Base-by-base conservation (phyloP, 2,113 vertebrate genomes). In the Ochotona curzoniae region DNA sequence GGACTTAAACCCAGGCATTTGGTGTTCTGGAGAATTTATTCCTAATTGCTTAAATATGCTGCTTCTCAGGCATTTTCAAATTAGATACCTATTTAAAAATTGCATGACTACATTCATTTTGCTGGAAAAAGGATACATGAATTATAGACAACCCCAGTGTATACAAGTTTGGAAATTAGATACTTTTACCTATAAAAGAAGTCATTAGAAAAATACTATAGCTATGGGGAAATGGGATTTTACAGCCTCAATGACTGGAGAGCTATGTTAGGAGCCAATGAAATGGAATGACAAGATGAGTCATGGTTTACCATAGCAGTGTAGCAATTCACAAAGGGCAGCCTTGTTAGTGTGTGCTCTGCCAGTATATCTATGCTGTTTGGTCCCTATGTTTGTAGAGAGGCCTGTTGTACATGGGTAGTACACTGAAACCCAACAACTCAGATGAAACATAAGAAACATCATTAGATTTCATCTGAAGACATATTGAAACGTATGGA, bases 381-480 rank as follows among this genome's bases (percentile, higher is more conserved):
- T 67, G 54, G 76, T 44, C 63, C 28, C 64, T 87, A 32, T 80
- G 86, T n/a, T 60, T 87, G 12, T 30, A 35, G 38, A n/a, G 17
- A 81, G 18, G 38, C 18, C 35, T 81, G 17, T 20, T 93, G 4
- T 3, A 8, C 25, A n/a, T 6, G 21, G 35, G 25, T 30, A 26
- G 30, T 14, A 28, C 66, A 51, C 25, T 74, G 20, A 47, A 93
- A 67, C 49, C 61, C 60, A 93, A 2, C 60, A 4, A 76, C 17
- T 38, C 61, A 87, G 18, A 30, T 83, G 14, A 83, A 15, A 83
- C 20, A 2, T 80, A 83, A 84, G 30, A 12, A 26, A 12, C 1
- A 8, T 28, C 18, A 30, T 87, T 94, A 69, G 57, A 91, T 93
- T 94, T 82, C 44, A 60, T 47, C 63, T 87, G 73, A 94, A 89